phyloP scores from a whole-genome alignment of 2,888 invertebrate species.

The Tetrapedia diversipes region DNA sequence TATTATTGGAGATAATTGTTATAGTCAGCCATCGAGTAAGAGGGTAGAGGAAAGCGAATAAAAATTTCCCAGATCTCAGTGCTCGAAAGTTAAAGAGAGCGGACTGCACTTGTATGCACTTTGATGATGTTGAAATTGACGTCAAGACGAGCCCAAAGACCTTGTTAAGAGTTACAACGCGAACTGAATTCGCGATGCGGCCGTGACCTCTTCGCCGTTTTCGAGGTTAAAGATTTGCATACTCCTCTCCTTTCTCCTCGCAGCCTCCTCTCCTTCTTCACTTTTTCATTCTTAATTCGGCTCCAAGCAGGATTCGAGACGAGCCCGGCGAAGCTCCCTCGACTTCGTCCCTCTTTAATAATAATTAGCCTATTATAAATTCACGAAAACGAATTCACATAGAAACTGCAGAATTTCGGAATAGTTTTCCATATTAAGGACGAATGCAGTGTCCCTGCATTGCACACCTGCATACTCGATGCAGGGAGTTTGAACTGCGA shows the following conservation, averaged over 20 bases:
- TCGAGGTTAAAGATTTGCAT: conserved; percentile 4
- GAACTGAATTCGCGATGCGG: conserved; percentile 12
- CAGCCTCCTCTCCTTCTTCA: neutral
- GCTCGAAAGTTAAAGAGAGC: neutral
- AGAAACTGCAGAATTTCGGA: neutral
- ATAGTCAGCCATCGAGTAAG: too few relatives aligned
- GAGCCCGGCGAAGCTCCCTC: neutral
- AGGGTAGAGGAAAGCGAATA: too few relatives aligned
- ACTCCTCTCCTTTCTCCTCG: neutral
- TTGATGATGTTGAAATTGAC: neutral
- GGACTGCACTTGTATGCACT: neutral
- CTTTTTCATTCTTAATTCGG: neutral
- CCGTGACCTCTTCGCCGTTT: neutral
- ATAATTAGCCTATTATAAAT: conserved; percentile 10
- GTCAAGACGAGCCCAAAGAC: neutral
- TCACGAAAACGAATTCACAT: neutral
- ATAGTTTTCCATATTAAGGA: conserved; percentile 9
- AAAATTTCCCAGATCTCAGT: neutral
- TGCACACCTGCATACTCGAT: conserved; percentile 2
- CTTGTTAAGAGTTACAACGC: conserved; percentile 4
- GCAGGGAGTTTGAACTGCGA: conserved; percentile 4
- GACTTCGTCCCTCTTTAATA: neutral
- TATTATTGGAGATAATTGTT: too few relatives aligned
- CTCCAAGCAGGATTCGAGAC: neutral
- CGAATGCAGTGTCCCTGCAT: neutral